Conservation (phyloP, 2,797 vertebrate genomes). For the Leuciscus waleckii region DNA sequence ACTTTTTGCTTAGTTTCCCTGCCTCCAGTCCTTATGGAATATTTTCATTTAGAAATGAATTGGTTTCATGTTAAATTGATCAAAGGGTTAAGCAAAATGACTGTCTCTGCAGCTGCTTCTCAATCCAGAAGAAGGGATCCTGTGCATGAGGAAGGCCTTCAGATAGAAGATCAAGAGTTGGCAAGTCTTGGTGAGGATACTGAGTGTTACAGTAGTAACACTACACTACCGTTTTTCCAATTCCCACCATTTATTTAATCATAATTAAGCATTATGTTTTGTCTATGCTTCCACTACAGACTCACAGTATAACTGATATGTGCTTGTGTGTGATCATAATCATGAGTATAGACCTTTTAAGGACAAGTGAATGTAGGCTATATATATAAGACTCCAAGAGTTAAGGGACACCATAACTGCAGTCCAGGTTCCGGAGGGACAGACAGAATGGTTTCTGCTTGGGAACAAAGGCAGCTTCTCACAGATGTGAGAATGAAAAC, state of each 20-base stretch:
- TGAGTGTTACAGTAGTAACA: background rate
- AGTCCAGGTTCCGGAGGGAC: too few relatives aligned
- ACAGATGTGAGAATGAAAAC: too few relatives aligned
- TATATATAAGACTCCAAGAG: too few relatives aligned
- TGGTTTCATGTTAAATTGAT: background rate
- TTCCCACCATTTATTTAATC: background rate
- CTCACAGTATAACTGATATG: too few relatives aligned
- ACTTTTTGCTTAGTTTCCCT: background rate
- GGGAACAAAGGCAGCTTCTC: too few relatives aligned
- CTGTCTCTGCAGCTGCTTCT: constrained; percentile 4
- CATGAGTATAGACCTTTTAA: background rate
- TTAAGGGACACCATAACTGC: too few relatives aligned
- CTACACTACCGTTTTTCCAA: background rate
- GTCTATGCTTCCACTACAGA: too few relatives aligned
- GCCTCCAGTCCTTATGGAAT: background rate
- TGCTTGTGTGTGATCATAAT: too few relatives aligned
- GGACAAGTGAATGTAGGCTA: constrained; percentile 9
- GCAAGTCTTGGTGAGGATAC: constrained; percentile 5
- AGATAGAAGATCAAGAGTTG: background rate
- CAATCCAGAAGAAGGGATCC: background rate
- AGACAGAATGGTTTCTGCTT: too few relatives aligned
- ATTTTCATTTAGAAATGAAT: background rate
- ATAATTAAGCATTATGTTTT: too few relatives aligned
- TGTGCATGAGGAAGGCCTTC: constrained; percentile 16
- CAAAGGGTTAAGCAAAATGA: background rate